Evolutionary conservation across 1,140 invertebrate genomes (phyloP).

Genomic region (Drosophila aff.): DNA sequence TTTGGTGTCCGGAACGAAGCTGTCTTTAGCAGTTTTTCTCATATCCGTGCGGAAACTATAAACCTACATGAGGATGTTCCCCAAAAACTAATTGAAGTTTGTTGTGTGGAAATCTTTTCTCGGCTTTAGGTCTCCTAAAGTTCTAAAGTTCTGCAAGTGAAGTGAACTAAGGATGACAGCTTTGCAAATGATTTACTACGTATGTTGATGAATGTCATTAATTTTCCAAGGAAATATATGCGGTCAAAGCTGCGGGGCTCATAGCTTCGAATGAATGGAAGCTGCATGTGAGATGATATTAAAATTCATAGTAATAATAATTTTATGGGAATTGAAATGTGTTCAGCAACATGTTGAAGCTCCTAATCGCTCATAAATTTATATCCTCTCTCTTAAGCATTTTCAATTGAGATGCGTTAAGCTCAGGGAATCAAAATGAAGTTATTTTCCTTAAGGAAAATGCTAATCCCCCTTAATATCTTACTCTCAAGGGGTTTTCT

Average conservation of each 20-base stretch:
- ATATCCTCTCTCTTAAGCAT: background rate
- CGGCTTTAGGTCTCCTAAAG: background rate
- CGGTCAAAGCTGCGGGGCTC: background rate
- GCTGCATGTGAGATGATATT: background rate
- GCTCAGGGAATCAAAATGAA: background rate
- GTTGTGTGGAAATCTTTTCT: background rate
- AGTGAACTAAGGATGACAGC: background rate
- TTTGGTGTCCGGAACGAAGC: background rate
- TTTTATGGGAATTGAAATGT: background rate
- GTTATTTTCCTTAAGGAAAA: background rate
- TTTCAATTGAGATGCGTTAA: background rate
- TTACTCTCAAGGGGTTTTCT: background rate
- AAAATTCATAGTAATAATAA: background rate
- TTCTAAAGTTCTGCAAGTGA: conserved; percentile 11
- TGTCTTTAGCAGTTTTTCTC: background rate
- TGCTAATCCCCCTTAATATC: conserved; percentile 11
- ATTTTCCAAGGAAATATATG: background rate
- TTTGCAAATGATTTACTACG: conserved; percentile 7
- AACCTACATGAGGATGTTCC: conserved; percentile 26
- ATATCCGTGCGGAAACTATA: conserved; percentile 60
- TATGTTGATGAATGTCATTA: background rate
- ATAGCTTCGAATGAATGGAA: background rate
- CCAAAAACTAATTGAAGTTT: conserved; percentile 32
- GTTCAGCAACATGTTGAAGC: too few species aligned
- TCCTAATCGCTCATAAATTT: background rate